Base-by-base conservation (phyloP, 2,888 invertebrate genomes). In the Petrolisthes manimaculis region DNA sequence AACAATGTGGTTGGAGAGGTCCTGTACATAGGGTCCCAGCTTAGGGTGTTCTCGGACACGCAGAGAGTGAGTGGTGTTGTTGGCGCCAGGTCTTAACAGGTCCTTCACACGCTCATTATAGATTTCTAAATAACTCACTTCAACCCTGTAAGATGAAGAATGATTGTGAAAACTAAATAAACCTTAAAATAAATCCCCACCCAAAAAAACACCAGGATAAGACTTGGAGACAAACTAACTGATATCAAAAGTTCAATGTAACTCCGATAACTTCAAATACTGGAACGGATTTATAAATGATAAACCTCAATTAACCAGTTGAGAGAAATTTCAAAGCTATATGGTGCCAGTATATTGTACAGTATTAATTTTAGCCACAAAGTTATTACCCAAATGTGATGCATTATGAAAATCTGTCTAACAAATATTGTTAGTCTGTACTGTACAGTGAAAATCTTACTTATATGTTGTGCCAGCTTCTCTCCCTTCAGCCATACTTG, bases 41-140 rank as follows among this genome's bases (percentile, higher is more conserved):
- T 95, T 95, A 0, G 96, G 96, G 93, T 97, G 96, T 92, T 97
- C 97, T 37, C 97, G 93, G 74, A 97, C 96, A 92, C 95, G 94
- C 5, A 97, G 94, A 1, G 95, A 95, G 93, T 96, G 96, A 93
- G 94, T 95, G 78, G 82, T 80, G 90, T 91, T 86, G 14, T 83
- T 79, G 54, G 84, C 80, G 51, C 88, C 88, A 12, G 67, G 67
- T 90, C 92, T 94, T 86, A 96, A 93, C 90, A 96, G 93, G 93
- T 96, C 96, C 93, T 95, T 95, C 0, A 97, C 97, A 89, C 95
- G 94, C 93, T 97, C 97, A 93, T 97, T 97, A 93, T 97, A 97
- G 91, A 97, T 97, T 94, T 97, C 97, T 91, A 96, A 93, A 93
- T 96, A 97, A 92, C 96, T 96, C 92, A 97, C 97, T 93, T 97